Evolutionary conservation across 2,797 vertebrate species (phyloP).

Genomic region (Botia kubotai): DNA sequence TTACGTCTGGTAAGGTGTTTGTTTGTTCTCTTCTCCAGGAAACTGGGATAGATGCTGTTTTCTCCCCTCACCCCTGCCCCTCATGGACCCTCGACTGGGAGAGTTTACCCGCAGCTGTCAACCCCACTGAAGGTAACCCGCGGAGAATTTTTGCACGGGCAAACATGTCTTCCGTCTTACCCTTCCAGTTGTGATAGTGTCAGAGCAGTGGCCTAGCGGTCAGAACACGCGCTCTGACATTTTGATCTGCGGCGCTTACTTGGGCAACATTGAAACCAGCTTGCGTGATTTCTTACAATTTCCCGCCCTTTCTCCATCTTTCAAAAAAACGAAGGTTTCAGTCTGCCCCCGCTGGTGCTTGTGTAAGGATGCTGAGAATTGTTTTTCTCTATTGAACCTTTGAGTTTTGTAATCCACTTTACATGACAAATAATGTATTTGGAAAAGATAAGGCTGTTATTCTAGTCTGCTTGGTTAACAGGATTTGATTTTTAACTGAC

Average conservation of each 20-base stretch:
- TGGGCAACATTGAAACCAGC: background rate
- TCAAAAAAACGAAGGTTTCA: background rate
- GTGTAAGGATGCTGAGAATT: no score
- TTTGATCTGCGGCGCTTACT: no score
- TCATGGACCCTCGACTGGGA: constrained; percentile 6
- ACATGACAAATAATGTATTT: background rate
- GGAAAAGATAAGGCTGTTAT: background rate
- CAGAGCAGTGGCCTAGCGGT: no score
- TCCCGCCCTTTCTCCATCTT: background rate
- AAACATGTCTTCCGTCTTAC: background rate
- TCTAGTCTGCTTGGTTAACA: background rate
- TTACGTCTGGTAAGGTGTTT: background rate
- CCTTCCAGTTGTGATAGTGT: no score
- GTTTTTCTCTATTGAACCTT: no score
- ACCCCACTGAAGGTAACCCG: background rate
- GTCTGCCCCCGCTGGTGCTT: no score
- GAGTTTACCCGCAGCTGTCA: background rate
- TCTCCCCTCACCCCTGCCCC: background rate
- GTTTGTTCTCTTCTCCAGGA: background rate
- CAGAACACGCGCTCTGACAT: no score
- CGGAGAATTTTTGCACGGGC: background rate
- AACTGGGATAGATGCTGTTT: constrained; percentile 1
- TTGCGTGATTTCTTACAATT: no score
- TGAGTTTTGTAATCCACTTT: background rate
- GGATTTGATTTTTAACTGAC: constrained; percentile 20